These are phyloP conservation scores for Xiphias gladius DNA, from an alignment of 2,113 vertebrate species.

Conservation along the genomic window DNA sequence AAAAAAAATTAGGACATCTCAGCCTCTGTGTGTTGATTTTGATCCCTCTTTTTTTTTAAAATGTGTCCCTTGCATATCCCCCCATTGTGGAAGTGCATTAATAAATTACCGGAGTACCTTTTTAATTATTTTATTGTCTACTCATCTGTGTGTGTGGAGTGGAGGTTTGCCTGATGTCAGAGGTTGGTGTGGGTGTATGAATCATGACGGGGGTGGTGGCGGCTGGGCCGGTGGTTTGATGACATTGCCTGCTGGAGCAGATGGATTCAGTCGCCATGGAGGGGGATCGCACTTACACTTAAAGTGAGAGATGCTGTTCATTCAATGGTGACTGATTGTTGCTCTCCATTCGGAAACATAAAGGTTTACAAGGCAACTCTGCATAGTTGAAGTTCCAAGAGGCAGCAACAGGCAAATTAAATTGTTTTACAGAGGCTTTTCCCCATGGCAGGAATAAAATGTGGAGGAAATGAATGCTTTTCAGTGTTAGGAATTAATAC, in stretches of 20 bases:
- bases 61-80: background rate
- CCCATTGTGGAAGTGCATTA: background rate
- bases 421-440: background rate
- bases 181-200: constrained; percentile 54
- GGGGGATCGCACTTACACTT: constrained; percentile 5
- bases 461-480: constrained; percentile 23
- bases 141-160: constrained; percentile 16
- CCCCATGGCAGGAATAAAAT: background rate
- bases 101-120: background rate
- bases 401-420: background rate
- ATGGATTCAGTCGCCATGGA: constrained; percentile 41
- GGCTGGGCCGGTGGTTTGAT: constrained; percentile 4
- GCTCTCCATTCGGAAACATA: background rate
- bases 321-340: constrained; percentile 40
- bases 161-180: constrained; percentile 50
- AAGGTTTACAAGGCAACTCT: background rate
- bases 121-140: background rate
- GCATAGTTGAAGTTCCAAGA: background rate
- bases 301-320: constrained; percentile 30
- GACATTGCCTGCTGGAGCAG: constrained; percentile 43
- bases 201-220: constrained; percentile 44
- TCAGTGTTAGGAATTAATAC: constrained; percentile 15
- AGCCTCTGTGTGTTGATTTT: background rate
- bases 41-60: background rate
- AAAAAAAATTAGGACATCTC: no score